Percentiles rank a stretch among this genome's conserved stretches.
Evolutionary conservation across 2,888 invertebrate species (phyloP).

Genomic region (Saturnia japonica): DNA sequence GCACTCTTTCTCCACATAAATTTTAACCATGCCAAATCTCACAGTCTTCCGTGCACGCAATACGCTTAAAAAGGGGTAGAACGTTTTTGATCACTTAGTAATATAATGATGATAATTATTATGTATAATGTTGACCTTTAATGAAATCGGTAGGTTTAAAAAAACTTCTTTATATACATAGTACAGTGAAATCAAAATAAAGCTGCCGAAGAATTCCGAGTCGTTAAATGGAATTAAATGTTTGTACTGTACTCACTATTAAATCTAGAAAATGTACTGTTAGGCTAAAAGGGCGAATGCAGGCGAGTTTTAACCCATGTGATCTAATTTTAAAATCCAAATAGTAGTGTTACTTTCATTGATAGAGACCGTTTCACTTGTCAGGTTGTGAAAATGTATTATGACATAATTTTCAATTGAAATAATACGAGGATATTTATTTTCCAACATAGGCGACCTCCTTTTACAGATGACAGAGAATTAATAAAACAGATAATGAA

Average conservation of each 20-base stretch:
- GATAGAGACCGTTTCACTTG: neutral
- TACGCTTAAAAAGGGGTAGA: too few relatives aligned
- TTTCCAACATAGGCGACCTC: too few relatives aligned
- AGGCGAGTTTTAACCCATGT: neutral
- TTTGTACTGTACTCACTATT: slow-evolving; percentile 22
- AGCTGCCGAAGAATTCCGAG: slow-evolving; percentile 23
- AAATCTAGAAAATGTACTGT: slow-evolving; percentile 25
- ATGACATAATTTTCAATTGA: neutral
- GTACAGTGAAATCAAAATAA: neutral
- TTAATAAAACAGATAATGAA: too few relatives aligned
- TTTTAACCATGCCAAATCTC: too few relatives aligned
- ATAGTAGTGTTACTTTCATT: slow-evolving; percentile 11
- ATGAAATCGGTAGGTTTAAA: too few relatives aligned
- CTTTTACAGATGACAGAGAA: too few relatives aligned
- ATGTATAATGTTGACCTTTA: too few relatives aligned
- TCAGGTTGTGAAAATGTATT: neutral
- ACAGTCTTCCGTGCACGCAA: too few relatives aligned
- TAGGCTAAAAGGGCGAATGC: neutral
- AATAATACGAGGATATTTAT: neutral
- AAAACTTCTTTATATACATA: too few relatives aligned
- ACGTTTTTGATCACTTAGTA: too few relatives aligned
- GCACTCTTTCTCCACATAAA: too few relatives aligned
- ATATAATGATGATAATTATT: too few relatives aligned
- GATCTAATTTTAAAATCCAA: slow-evolving; percentile 21
- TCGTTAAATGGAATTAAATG: slow-evolving; percentile 23